Evolutionary conservation across 2,797 vertebrate species (phyloP).

Genomic region (Anas capensis): DNA sequence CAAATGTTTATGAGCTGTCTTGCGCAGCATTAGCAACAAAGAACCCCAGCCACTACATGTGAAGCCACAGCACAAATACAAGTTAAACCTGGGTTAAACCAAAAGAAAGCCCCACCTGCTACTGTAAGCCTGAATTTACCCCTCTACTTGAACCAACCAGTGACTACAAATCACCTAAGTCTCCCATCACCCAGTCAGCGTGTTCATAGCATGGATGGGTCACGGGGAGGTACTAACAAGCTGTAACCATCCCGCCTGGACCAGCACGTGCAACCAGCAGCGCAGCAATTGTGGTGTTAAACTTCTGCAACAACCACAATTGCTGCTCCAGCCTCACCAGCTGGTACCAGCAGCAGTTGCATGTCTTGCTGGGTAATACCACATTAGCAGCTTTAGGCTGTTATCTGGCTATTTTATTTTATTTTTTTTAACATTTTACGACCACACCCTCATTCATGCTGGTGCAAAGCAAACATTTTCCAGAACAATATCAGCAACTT

Average conservation of each 20-base stretch:
- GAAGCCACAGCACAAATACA: neutral
- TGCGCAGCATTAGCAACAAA: neutral
- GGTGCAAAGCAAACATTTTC: neutral
- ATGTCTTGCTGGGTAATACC: neutral
- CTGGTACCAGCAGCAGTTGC: neutral
- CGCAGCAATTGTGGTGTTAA: neutral
- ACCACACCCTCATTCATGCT: rapidly evolving
- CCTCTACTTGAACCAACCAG: neutral
- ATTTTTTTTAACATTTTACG: neutral
- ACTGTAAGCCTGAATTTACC: neutral
- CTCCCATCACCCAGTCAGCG: neutral
- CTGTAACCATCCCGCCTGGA: neutral
- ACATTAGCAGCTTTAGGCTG: neutral
- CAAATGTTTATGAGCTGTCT: neutral
- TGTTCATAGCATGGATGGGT: neutral
- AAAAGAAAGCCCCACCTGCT: neutral
- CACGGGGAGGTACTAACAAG: neutral
- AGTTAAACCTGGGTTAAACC: neutral
- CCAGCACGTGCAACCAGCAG: neutral
- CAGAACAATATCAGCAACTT: conserved; percentile 76
- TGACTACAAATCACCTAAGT: rapidly evolving
- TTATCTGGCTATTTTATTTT: neutral
- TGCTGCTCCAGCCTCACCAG: neutral
- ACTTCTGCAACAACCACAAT: neutral
- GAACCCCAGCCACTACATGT: neutral